phyloP scores from a whole-genome alignment of 2,888 invertebrate genomes.

The Chrysolina oricalcia region DNA sequence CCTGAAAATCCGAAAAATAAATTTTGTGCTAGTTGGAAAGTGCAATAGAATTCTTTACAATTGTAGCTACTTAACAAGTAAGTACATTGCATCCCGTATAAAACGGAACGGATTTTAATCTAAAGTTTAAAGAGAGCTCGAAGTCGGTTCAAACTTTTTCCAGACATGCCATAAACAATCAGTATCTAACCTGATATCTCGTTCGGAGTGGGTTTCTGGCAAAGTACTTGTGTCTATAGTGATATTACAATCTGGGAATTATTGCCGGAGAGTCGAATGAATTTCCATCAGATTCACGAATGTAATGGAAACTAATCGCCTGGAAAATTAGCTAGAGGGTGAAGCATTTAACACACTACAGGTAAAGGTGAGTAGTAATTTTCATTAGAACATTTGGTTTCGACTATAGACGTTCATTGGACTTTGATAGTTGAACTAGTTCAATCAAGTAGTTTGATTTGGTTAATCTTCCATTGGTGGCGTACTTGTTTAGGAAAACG shows the following conservation, averaged over 20 bases:
- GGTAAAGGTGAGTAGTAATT: no score
- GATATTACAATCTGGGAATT: conserved; percentile 23
- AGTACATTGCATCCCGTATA: conserved; percentile 46
- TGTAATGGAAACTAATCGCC: not conserved
- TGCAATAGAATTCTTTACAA: conserved; percentile 42
- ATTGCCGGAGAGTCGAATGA: not conserved
- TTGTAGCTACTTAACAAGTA: conserved; percentile 49
- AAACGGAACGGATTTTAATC: conserved; percentile 55
- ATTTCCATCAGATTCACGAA: not conserved
- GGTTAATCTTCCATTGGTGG: no score
- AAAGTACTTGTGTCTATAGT: conserved; percentile 41
- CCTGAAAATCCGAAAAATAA: conserved; percentile 29
- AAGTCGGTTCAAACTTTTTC: conserved; percentile 57
- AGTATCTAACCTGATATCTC: conserved; percentile 55
- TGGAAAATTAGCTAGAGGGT: not conserved
- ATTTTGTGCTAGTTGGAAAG: conserved; percentile 36
- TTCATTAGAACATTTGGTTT: no score
- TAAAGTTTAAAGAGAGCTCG: conserved; percentile 57
- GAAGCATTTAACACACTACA: not conserved
- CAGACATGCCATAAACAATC: conserved; percentile 60
- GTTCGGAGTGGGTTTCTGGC: conserved; percentile 27
- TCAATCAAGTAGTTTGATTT: no score
- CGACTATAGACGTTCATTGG: no score
- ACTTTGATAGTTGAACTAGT: no score
- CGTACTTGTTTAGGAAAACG: no score